Evolutionary conservation across 2,797 vertebrate species (phyloP).

Genomic region (Notolabrus celidotus): DNA sequence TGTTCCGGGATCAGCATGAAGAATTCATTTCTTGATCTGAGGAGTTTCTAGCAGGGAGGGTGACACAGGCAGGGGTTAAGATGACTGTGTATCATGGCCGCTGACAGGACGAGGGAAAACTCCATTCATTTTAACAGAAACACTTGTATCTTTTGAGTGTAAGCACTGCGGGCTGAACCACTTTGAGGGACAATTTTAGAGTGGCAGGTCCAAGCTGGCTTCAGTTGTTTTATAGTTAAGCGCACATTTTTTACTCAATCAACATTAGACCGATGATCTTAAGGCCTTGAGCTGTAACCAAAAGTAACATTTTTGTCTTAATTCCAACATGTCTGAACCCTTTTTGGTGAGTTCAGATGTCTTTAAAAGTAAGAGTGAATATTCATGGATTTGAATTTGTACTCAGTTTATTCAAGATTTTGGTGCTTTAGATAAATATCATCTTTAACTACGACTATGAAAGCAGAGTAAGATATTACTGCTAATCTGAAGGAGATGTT

Average conservation of each 20-base stretch:
- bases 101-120: constrained; percentile 62
- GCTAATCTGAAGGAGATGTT: background rate
- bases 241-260: background rate
- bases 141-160: background rate
- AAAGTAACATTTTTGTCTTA: background rate
- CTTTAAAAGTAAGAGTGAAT: background rate
- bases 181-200: constrained; percentile 22
- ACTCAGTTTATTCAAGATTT: background rate
- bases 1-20: constrained; percentile 79
- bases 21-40: constrained; percentile 80
- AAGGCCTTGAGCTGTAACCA: background rate
- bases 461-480: background rate
- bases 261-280: constrained; percentile 10
- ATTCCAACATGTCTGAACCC: constrained; percentile 1
- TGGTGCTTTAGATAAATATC: background rate
- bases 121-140: constrained; percentile 26
- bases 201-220: background rate
- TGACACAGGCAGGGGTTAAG: constrained; percentile 79
- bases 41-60: constrained; percentile 61
- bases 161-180: background rate
- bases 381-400: constrained; percentile 8
- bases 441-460: background rate
- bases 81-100: constrained; percentile 63
- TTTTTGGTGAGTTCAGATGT: background rate
- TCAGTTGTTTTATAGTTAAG: constrained; percentile 17